Base-by-base conservation (phyloP, 2,113 vertebrate genomes). In the Eira barbara region DNA sequence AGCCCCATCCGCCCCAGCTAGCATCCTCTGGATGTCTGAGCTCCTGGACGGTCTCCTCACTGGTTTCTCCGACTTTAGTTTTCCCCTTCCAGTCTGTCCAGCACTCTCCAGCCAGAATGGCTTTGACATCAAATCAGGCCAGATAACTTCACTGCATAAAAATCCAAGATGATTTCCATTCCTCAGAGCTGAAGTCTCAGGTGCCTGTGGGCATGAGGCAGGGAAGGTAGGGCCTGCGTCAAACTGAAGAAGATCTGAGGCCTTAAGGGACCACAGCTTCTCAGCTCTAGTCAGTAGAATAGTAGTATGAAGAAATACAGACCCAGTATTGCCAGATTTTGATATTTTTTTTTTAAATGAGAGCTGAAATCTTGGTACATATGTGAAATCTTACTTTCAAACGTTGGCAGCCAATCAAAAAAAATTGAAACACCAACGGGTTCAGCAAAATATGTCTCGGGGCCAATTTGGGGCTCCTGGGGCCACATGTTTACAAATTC, bases 181-280 rank as follows among this genome's bases (percentile, higher is more conserved):
- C 15, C 2, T 15, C 21, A 39, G 52, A 4, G 7, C 1, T 18
- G 52, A 83, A 45, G 34, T 6, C 31, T 39, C 39, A 29, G 3
- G 45, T 7, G n/a, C 29, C 13, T 2, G 0, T 8, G 7, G 39
- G 49, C 1, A 17, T 11, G 0, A n/a, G 52, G 36, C 55, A 31
- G 36, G 14, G 39, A 13, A 11, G 69, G 45, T 2, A 0, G 3
- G 63, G 25, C 12, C 13, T 7, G 2, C 25, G 57, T 25, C 34
- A 47, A 39, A 39, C 10, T 10, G 39, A 67, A 14, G 25, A 21
- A 0, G 7, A 3, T 27, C 2, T 13, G 29, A 8, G 6, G 6
- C 7, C 31, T 27, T 12, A 21, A 39, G 27, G 7, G 42, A 65
- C 52, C 27, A 0, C 2, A 14, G 12, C n/a, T 45, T 31, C 13